These are phyloP conservation scores for human (Homo sapiens) DNA, from an alignment of 2,113 vertebrate genomes.

Conservation along the genomic window DNA sequence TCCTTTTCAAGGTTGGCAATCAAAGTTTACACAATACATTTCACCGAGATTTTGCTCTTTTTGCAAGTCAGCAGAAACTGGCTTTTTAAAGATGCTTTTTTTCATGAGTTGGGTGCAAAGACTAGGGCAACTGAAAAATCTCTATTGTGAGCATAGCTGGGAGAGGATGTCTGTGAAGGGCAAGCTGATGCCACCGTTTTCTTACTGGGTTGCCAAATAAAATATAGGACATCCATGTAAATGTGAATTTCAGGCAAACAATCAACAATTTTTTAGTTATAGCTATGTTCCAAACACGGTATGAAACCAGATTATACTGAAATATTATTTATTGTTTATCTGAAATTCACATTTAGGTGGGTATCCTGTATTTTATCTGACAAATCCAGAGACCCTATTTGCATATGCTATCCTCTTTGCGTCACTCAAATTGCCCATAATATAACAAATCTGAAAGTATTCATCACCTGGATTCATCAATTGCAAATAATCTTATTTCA, in stretches of 20 bases:
- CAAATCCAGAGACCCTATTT: rapidly evolving
- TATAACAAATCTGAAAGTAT: background rate
- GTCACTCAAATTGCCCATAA: background rate
- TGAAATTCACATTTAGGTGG: too few relatives aligned
- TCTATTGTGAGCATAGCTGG: background rate
- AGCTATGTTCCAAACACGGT: too few relatives aligned
- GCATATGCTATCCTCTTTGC: background rate
- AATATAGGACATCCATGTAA: too few relatives aligned
- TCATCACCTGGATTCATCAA: background rate
- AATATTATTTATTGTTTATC: background rate
- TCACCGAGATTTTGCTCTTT: too few relatives aligned
- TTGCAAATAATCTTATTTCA: background rate
- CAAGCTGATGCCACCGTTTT: background rate
- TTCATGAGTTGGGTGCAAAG: too few relatives aligned
- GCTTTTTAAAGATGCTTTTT: background rate
- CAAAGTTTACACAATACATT: too few relatives aligned
- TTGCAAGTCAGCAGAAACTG: background rate
- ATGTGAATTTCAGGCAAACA: background rate
- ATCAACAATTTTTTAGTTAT: background rate
- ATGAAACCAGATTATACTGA: too few relatives aligned
- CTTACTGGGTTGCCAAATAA: background rate
- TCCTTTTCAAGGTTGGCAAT: too few relatives aligned
- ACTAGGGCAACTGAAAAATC: background rate
- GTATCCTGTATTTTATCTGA: too few relatives aligned
- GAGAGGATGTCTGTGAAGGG: background rate